A percentile compares a stretch with the other conserved stretches of the same genome.
phyloP scores from a whole-genome alignment of 1,140 invertebrate species.

The Physella acuta region DNA sequence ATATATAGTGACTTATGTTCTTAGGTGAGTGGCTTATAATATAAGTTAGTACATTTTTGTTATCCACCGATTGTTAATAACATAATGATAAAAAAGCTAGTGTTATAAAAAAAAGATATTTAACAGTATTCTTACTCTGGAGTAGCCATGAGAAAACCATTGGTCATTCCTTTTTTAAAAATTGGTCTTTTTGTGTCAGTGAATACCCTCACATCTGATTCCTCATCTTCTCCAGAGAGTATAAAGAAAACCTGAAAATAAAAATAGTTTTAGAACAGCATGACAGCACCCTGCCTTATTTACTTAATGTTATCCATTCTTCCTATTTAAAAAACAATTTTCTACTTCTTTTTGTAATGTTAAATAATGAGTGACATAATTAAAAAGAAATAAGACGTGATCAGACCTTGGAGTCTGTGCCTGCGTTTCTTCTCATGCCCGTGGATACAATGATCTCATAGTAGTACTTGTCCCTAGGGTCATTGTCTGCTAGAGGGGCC shows the following conservation, averaged over 20 bases:
- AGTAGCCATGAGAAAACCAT: conserved; percentile 63
- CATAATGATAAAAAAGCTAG: background rate
- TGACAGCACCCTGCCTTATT: too few relatives aligned
- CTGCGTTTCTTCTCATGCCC: conserved; percentile 60
- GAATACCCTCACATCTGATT: conserved; percentile 61
- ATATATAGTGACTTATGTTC: too few relatives aligned
- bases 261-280: background rate
- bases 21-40: too few relatives aligned
- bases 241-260: conserved; percentile 60
- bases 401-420: conserved; percentile 62
- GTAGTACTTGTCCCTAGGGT: conserved; percentile 63
- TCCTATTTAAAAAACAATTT: background rate
- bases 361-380: background rate
- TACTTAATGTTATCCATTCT: too few relatives aligned
- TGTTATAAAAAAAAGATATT: background rate
- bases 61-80: background rate
- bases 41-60: too few relatives aligned
- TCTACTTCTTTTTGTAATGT: background rate
- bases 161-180: conserved; percentile 58
- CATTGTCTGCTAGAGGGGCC: conserved; percentile 62
- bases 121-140: conserved; percentile 45
- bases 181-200: conserved; percentile 55
- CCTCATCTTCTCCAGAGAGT: conserved; percentile 63
- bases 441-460: conserved; percentile 65
- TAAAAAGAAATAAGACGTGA: background rate